Evolutionary conservation across 1,140 invertebrate species (phyloP).

Genomic region (Dreissena polymorpha): DNA sequence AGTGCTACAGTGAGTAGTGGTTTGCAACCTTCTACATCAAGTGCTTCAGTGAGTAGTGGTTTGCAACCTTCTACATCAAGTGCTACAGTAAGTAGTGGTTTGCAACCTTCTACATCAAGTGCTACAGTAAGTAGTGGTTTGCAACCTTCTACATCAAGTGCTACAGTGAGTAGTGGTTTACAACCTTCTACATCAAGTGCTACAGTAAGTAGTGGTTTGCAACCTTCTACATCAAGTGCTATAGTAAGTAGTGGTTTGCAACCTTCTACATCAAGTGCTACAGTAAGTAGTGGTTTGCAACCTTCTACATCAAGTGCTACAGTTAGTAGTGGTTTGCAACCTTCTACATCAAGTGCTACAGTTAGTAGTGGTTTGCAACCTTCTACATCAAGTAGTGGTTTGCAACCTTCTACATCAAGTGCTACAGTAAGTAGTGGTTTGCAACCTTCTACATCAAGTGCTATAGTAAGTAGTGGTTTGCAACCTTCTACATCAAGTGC

Average conservation of each 20-base stretch:
- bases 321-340: conserved; percentile 62
- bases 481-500: conserved; percentile 83
- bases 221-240: conserved; percentile 83
- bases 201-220: conserved; percentile 77
- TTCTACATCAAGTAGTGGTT: conserved; percentile 79
- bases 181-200: conserved; percentile 83
- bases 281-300: conserved; percentile 72
- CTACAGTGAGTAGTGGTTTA: conserved; percentile 79
- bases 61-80: too few relatives aligned
- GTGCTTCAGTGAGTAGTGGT: too few relatives aligned
- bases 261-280: conserved; percentile 84
- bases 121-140: too few relatives aligned
- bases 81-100: too few relatives aligned
- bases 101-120: background rate
- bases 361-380: conserved; percentile 63
- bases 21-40: background rate
- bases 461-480: conserved; percentile 79
- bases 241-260: conserved; percentile 77
- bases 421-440: conserved; percentile 81
- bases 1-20: too few relatives aligned
- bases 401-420: conserved; percentile 79
- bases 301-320: conserved; percentile 85
- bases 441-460: conserved; percentile 82
- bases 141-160: conserved; percentile 79
- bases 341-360: conserved; percentile 85